These are phyloP conservation scores for Tympanoctomys barrerae DNA, from an alignment of 2,797 vertebrate species.

Conservation along the genomic window DNA sequence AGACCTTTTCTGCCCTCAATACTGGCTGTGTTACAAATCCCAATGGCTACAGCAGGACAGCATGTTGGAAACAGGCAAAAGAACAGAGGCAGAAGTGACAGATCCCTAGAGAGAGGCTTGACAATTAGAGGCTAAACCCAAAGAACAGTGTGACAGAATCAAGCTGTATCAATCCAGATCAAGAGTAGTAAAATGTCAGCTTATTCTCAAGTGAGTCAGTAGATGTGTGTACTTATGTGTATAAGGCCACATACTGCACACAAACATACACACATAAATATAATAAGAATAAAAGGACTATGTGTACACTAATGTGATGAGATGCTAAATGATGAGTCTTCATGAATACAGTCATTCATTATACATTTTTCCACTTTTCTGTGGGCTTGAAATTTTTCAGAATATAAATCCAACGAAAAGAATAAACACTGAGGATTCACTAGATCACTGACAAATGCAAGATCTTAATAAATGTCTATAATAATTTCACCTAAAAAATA, in stretches of 20 bases:
- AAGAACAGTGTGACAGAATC: constrained; percentile 47
- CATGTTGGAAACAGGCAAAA: constrained; percentile 48
- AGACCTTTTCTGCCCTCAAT: constrained; percentile 18
- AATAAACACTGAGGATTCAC: constrained; percentile 19
- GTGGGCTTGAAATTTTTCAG: constrained; percentile 36
- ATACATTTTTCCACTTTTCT: background rate
- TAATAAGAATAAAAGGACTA: background rate
- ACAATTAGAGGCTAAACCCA: constrained; percentile 62
- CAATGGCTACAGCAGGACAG: constrained; percentile 17
- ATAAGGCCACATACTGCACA: background rate
- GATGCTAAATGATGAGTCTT: constrained; percentile 36
- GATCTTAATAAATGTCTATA: constrained; percentile 21
- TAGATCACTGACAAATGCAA: constrained; percentile 4
- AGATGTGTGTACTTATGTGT: background rate
- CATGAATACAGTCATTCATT: background rate
- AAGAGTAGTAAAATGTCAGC: constrained; percentile 43
- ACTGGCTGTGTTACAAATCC: constrained; percentile 26
- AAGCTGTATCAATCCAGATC: constrained; percentile 57
- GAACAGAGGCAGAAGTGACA: constrained; percentile 42
- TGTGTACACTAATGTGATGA: background rate
- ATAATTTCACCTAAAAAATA: background rate
- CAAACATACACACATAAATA: background rate
- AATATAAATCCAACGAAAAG: constrained; percentile 49
- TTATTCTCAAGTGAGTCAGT: constrained; percentile 51
- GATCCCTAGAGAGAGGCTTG: background rate